These are phyloP conservation scores for Maconellicoccus hirsutus DNA, from an alignment of 1,140 invertebrate genomes.

Conservation along the genomic window DNA sequence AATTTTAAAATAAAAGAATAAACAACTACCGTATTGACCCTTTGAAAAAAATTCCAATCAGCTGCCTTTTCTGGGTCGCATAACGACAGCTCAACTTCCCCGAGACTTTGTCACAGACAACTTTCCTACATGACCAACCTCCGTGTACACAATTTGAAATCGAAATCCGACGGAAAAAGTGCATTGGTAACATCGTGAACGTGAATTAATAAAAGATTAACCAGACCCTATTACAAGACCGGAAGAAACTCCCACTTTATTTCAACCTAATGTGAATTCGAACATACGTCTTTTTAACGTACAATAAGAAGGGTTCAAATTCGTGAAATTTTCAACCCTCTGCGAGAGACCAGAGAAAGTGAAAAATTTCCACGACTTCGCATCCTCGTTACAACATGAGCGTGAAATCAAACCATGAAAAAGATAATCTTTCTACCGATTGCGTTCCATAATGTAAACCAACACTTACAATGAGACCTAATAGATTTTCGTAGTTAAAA, in stretches of 20 bases:
- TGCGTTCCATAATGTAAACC: background rate
- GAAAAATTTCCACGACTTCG: too few relatives aligned
- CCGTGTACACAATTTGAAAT: background rate
- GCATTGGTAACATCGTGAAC: background rate
- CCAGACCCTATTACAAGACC: background rate
- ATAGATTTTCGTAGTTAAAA: background rate
- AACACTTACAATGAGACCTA: background rate
- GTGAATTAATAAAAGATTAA: slow-evolving; percentile 10
- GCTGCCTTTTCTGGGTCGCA: background rate
- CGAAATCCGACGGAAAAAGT: background rate
- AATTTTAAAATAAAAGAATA: too few relatives aligned
- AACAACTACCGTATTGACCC: too few relatives aligned
- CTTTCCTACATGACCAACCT: background rate
- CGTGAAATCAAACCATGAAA: background rate
- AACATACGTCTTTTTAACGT: background rate
- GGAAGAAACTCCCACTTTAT: slow-evolving; percentile 3
- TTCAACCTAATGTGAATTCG: background rate
- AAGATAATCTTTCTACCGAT: background rate
- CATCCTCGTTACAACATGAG: background rate
- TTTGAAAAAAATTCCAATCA: background rate
- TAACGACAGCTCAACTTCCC: background rate
- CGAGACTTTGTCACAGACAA: slow-evolving; percentile 2
- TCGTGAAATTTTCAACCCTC: too few relatives aligned
- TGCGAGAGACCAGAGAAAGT: too few relatives aligned
- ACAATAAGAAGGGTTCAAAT: background rate